phyloP scores from a whole-genome alignment of 1,140 invertebrate species.

The Leptinotarsa texana region DNA sequence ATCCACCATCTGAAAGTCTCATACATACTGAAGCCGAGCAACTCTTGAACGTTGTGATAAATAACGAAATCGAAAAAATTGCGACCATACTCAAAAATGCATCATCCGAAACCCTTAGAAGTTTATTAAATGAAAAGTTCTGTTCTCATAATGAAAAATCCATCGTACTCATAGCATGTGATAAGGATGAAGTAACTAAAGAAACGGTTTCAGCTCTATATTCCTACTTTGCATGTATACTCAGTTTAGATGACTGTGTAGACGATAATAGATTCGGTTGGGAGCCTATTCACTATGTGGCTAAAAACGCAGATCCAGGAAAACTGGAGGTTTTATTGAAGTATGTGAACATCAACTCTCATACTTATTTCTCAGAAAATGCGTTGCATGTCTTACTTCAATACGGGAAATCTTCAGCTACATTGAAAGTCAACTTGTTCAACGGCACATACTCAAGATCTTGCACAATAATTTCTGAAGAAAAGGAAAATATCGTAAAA shows the following conservation, averaged over 20 bases:
- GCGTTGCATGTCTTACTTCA: slow-evolving; percentile 39
- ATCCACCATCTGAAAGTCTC: no score
- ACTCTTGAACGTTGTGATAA: not conserved
- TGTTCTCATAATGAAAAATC: slow-evolving; percentile 4
- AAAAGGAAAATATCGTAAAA: slow-evolving; percentile 28
- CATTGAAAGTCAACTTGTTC: slow-evolving; percentile 32
- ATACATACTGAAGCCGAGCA: not conserved
- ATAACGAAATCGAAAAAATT: not conserved
- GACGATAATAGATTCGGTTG: slow-evolving; percentile 36
- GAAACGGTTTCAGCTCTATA: slow-evolving; percentile 13
- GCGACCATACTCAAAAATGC: not conserved
- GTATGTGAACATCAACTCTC: slow-evolving; percentile 17
- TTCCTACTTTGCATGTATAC: not conserved
- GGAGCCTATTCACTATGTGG: slow-evolving; percentile 40
- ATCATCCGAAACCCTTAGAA: no score
- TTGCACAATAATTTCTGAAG: slow-evolving; percentile 31
- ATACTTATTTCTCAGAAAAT: slow-evolving; percentile 40
- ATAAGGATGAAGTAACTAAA: slow-evolving; percentile 9
- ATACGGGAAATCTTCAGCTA: slow-evolving; percentile 27
- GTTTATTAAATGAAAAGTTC: no score
- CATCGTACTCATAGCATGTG: slow-evolving; percentile 30
- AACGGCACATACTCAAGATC: slow-evolving; percentile 33
- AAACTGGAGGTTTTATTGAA: slow-evolving; percentile 24
- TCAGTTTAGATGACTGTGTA: slow-evolving; percentile 11
- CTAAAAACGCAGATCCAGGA: slow-evolving; percentile 16